phyloP scores from a whole-genome alignment of 2,888 invertebrate species.

The Spodoptera picta region DNA sequence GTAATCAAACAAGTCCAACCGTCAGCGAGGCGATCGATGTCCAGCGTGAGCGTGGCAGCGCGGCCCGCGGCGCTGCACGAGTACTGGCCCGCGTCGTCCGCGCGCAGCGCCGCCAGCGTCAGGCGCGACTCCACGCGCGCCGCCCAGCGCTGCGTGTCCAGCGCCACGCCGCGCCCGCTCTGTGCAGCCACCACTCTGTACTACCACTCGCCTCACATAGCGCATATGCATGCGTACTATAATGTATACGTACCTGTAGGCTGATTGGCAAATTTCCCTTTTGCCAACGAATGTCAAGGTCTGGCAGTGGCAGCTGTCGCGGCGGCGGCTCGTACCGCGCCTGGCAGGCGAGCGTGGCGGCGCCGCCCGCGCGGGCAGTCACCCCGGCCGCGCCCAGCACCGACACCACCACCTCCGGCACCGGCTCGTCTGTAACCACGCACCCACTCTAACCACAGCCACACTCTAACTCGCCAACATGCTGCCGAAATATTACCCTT shows the following conservation, averaged over 20 bases:
- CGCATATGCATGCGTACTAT: not conserved
- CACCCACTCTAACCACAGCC: not conserved
- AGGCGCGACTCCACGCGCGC: constrained; percentile 90
- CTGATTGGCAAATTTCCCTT: constrained; percentile 61
- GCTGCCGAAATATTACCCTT: too few species aligned
- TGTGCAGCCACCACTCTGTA: constrained; percentile 2
- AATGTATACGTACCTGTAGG: constrained; percentile 58
- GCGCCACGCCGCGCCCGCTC: constrained; percentile 83
- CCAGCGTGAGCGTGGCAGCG: constrained; percentile 45
- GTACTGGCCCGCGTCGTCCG: constrained; percentile 83
- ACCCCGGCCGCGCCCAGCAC: constrained; percentile 40
- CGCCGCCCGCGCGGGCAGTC: constrained; percentile 65
- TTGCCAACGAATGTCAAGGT: constrained; percentile 71
- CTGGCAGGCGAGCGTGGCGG: constrained; percentile 72
- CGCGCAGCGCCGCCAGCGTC: constrained; percentile 85
- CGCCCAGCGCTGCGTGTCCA: constrained; percentile 90
- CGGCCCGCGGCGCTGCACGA: constrained; percentile 54
- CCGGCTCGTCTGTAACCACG: constrained; percentile 57
- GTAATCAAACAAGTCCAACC: constrained; percentile 18
- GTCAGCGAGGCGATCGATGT: constrained; percentile 26
- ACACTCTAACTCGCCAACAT: too few species aligned
- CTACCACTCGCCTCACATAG: not conserved
- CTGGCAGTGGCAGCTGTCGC: constrained; percentile 64
- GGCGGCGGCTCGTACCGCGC: constrained; percentile 72
- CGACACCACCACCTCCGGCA: constrained; percentile 60